Conservation (phyloP, 1,140 invertebrate genomes). For the Drosophila pachea region DNA sequence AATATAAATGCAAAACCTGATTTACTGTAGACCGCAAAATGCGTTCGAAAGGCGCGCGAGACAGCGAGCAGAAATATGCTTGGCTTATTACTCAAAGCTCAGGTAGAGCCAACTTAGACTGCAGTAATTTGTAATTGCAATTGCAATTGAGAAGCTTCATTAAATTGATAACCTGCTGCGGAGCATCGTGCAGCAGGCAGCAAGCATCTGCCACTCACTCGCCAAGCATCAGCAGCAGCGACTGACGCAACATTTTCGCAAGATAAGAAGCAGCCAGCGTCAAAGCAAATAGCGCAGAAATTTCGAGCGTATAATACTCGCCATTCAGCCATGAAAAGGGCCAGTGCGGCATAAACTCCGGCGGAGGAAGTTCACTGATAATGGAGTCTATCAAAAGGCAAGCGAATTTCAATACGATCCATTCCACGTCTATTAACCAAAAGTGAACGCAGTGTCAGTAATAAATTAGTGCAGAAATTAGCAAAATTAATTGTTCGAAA, state of each 20-base stretch:
- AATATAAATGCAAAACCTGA: constrained; percentile 36
- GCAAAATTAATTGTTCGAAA: no score
- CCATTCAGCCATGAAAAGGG: constrained; percentile 11
- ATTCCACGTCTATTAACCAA: not conserved
- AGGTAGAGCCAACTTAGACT: no score
- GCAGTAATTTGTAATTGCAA: constrained; percentile 10
- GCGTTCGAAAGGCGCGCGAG: constrained; percentile 21
- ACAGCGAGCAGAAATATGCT: not conserved
- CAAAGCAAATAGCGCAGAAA: constrained; percentile 21
- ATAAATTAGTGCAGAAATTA: no score
- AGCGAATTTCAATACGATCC: not conserved
- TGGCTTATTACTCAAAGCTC: no score
- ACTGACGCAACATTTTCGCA: constrained; percentile 17
- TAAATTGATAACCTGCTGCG: constrained; percentile 28
- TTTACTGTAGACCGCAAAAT: constrained; percentile 6
- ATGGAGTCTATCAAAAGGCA: constrained; percentile 30
- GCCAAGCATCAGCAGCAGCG: not conserved
- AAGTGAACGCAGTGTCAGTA: no score
- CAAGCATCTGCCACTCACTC: constrained; percentile 3
- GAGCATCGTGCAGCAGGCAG: not conserved
- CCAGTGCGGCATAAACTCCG: not conserved
- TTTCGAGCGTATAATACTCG: constrained; percentile 1
- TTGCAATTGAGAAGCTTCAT: no score
- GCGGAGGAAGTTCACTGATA: not conserved
- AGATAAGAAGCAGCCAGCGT: constrained; percentile 14